Conservation (phyloP, 2,888 invertebrate genomes). For the Cosmia trapezina region DNA sequence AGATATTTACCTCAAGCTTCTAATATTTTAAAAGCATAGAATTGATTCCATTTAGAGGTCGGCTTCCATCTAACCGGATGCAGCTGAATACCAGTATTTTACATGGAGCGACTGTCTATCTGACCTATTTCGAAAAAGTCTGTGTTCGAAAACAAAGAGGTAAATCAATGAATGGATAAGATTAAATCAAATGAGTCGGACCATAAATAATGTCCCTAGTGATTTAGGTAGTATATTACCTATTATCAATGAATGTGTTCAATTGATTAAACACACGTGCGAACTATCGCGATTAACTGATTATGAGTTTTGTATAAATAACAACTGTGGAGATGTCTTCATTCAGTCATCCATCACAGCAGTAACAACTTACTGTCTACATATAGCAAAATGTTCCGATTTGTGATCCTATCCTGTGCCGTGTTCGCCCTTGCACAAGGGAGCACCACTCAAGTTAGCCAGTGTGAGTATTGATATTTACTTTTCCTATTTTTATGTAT, state of each 20-base stretch:
- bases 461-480: conserved; percentile 15
- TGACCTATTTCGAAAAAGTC: too few relatives aligned
- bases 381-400: conserved; percentile 20
- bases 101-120: too few relatives aligned
- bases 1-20: too few relatives aligned
- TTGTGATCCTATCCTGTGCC: conserved; percentile 17
- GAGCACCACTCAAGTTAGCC: conserved; percentile 20
- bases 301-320: conserved; percentile 6
- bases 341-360: conserved; percentile 15
- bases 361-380: conserved; percentile 4
- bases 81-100: too few relatives aligned
- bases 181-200: too few relatives aligned
- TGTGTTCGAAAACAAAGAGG: too few relatives aligned
- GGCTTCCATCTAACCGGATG: too few relatives aligned
- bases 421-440: conserved; percentile 16
- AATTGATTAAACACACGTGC: background rate
- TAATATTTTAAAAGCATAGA: too few relatives aligned
- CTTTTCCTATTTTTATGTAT: too few relatives aligned
- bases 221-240: background rate
- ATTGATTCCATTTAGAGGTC: too few relatives aligned
- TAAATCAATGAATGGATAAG: too few relatives aligned
- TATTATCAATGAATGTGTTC: background rate
- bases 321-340: background rate
- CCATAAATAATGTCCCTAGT: background rate
- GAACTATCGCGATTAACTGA: conserved; percentile 14